These are phyloP conservation scores for Pitta sordida DNA, from an alignment of 2,113 vertebrate species.

Conservation along the genomic window DNA sequence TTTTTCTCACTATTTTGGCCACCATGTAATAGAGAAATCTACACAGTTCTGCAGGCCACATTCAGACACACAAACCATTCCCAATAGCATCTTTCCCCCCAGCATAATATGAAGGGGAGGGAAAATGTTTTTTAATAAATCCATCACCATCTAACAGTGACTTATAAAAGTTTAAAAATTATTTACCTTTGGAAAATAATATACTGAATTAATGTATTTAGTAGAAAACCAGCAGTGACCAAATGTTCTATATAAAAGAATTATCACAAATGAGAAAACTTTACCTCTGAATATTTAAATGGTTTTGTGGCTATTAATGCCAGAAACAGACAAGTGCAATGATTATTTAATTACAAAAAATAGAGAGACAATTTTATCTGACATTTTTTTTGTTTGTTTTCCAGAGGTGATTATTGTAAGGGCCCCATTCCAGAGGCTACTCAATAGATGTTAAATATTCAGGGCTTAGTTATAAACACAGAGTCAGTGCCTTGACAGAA, in stretches of 20 bases:
- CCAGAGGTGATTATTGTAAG: neutral
- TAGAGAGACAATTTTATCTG: neutral
- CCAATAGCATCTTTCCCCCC: neutral
- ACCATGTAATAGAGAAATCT: neutral
- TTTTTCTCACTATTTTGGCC: neutral
- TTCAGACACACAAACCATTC: neutral
- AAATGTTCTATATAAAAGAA: neutral
- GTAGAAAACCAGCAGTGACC: neutral
- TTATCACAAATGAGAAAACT: neutral
- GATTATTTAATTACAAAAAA: neutral
- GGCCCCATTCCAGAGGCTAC: neutral
- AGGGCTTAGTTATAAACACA: neutral
- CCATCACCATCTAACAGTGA: neutral
- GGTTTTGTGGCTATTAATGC: neutral
- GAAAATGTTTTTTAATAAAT: neutral
- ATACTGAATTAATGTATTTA: neutral
- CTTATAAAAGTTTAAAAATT: neutral
- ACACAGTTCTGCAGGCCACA: neutral
- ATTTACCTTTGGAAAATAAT: neutral
- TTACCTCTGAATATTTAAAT: neutral
- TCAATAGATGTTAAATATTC: neutral
- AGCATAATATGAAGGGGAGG: neutral
- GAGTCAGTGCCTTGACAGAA: neutral
- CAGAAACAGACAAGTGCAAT: neutral
- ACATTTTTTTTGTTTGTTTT: neutral